These are phyloP conservation scores for Vanessa cardui DNA, from an alignment of 2,888 invertebrate genomes.

Conservation along the genomic window DNA sequence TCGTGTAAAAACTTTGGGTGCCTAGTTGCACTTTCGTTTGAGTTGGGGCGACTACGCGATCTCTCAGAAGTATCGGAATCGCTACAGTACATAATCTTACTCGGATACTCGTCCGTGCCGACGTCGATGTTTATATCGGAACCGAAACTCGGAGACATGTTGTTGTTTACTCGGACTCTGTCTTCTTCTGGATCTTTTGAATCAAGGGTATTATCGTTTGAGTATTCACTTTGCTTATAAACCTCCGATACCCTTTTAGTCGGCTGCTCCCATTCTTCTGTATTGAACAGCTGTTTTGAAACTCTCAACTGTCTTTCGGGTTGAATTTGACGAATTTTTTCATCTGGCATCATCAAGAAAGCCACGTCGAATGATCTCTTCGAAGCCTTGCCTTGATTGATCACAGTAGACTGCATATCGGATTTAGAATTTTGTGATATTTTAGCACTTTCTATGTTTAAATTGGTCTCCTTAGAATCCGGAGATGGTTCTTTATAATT, in stretches of 20 bases:
- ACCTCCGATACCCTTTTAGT: conserved; percentile 71
- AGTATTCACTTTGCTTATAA: conserved; percentile 73
- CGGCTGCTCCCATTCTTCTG: conserved; percentile 75
- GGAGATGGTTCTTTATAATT: conserved; percentile 76
- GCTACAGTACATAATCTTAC: conserved; percentile 75
- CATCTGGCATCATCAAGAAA: conserved; percentile 94
- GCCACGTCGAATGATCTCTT: conserved; percentile 96
- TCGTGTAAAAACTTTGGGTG: conserved; percentile 79
- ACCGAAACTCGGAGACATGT: conserved; percentile 76
- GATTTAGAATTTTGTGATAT: conserved; percentile 68
- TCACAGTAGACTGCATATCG: conserved; percentile 66
- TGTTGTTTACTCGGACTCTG: conserved; percentile 68
- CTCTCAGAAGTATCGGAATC: conserved; percentile 78
- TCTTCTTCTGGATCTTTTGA: conserved; percentile 74
- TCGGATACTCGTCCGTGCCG: conserved; percentile 79
- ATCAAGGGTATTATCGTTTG: conserved; percentile 65
- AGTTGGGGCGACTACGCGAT: conserved; percentile 78
- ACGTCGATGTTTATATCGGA: conserved; percentile 79
- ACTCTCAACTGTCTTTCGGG: conserved; percentile 81
- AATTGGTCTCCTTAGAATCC: conserved; percentile 74
- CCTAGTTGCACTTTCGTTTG: conserved; percentile 80
- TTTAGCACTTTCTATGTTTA: conserved; percentile 77
- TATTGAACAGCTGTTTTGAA: conserved; percentile 76
- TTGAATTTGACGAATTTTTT: conserved; percentile 87
- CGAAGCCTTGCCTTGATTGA: conserved; percentile 70